Conservation (phyloP, 2,888 invertebrate genomes). For the Lysandra coridon region DNA sequence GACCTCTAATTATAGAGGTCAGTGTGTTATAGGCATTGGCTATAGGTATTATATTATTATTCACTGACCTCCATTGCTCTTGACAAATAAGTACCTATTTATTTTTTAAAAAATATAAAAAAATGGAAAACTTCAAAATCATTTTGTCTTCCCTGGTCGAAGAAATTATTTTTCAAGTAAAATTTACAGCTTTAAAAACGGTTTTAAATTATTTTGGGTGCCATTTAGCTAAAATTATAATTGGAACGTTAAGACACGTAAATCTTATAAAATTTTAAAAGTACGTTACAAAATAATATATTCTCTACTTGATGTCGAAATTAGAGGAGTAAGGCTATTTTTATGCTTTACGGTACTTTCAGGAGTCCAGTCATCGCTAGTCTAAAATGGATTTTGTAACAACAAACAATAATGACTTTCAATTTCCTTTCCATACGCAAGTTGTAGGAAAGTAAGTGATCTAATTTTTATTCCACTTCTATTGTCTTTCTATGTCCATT, state of each 20-base stretch:
- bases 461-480: constrained; percentile 18
- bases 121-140: constrained; percentile 69
- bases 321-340: neutral
- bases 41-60: too few relatives aligned
- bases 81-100: too few relatives aligned
- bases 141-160: constrained; percentile 77
- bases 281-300: neutral
- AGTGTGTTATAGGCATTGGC: too few relatives aligned
- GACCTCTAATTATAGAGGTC: too few relatives aligned
- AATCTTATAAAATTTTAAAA: constrained; percentile 53
- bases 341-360: neutral
- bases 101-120: constrained; percentile 44
- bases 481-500: too few relatives aligned
- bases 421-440: constrained; percentile 82
- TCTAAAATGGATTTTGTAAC: constrained; percentile 71
- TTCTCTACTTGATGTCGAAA: too few relatives aligned
- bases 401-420: constrained; percentile 73
- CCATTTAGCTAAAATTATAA: constrained; percentile 68
- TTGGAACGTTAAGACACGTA: constrained; percentile 73
- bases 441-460: constrained; percentile 74
- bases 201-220: constrained; percentile 78
- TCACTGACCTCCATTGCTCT: too few relatives aligned
- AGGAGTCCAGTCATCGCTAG: neutral
- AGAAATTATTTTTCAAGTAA: constrained; percentile 70
- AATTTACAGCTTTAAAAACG: constrained; percentile 74